Base-by-base conservation (phyloP, 2,113 vertebrate genomes). In the Lipophrys pholis region DNA sequence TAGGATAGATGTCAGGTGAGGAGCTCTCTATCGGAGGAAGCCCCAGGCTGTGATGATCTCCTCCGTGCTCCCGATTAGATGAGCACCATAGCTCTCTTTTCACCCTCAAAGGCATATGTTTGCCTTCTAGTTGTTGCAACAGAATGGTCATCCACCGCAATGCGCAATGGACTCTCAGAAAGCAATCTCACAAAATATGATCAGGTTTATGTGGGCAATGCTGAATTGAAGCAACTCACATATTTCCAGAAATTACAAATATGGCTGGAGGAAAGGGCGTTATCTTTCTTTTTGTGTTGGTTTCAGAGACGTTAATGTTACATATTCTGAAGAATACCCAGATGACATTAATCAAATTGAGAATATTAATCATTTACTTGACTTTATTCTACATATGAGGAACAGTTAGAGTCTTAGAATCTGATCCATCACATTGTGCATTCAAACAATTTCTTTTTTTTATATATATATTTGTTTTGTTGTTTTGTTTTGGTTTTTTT, bases 1-100 rank as follows among this genome's bases (percentile, higher is more conserved):
- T 73, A 53, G 79, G 72, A 78, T 16, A 40, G 63, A 83, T 85
- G 78, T 60, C 61, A 73, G 52, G 35, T 35, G 58, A 69, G 63
- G 49, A 21, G 49, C 62, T 72, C 16, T 65, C 73, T n/a, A 58
- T 50, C 16, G 56, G 53, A 63, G 46, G 30, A 59, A 73, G 45
- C 62, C 66, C 49, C 54, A 7, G 58, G 21, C 58, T 53, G 69
- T 42, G 65, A 53, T 63, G 21, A 55, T 36, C 56, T 45, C 30
- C 40, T 73, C 52, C 35, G 17, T 53, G 49, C 62, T 60, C 43
- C 21, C 49, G 5, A 3, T 53, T 56, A 63, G 56, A 70, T 68
- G 69, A 73, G 40, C 63, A 53, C 39, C 30, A 12, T 12, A 5
- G 36, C 53, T 60, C 43, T 52, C 2, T 66, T 51, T 64, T 21